Base-by-base conservation (phyloP, 2,888 invertebrate species). In the Lasioglossum vierecki region DNA sequence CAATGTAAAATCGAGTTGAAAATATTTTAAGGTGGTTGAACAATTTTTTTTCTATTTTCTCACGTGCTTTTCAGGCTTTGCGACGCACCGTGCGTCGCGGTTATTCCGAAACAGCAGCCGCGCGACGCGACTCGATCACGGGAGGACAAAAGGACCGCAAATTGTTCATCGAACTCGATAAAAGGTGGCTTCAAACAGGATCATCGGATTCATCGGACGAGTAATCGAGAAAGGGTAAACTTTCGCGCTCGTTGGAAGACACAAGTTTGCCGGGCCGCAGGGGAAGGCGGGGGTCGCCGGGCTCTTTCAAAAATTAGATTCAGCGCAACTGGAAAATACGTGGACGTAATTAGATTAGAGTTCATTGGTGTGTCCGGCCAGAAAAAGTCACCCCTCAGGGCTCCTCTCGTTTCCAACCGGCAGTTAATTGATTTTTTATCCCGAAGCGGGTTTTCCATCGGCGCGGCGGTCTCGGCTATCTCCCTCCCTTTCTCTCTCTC, bases 401-500 rank as follows among this genome's bases (percentile, higher is more conserved):
- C 73, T 5, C 15, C 30, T 30, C 73, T 74, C 53, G 57, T 57
- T 74, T 74, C 57, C 74, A 74, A 57, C 57, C 74, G 39, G 22
- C 74, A 35, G 74, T 74, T 57, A 74, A 74, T 74, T 74, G 74
- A 74, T 57, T 74, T 74, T 74, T 74, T 74, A 74, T 57, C 49
- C 74, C 74, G 39, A 39, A 18, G n/a, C 74, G 53, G 49, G 15
- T 39, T 57, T 74, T 39, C 39, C 39, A 35, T n/a, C 0, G 53
- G 39, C 57, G 39, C 0, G 53, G 39, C 57, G 39, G n/a, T 15
- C 74, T 57, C n/a, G 35, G 35, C 35, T 41, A 68, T 68, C 39
- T 39, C 39, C 4, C 39, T 35, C 18, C 2, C 30, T 35, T 15
- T 18, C 35, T 18, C 66, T 8, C 3, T 35, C 35, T 66, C 35